Base-by-base conservation (phyloP, 2,888 invertebrate genomes). In the Nomada hirtipes region DNA sequence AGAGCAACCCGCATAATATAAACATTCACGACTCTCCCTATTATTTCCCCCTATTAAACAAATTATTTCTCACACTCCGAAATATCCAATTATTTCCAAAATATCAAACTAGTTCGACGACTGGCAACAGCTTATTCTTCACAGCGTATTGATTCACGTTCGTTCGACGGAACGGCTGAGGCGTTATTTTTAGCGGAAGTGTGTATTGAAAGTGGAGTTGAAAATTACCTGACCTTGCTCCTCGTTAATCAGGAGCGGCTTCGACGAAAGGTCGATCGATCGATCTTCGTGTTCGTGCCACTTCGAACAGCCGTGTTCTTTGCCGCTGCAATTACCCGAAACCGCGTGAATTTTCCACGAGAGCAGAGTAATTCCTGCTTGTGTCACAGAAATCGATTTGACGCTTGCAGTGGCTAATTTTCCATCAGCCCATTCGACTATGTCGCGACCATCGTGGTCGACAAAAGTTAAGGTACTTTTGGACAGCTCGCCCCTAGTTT, bases 221-320 rank as follows among this genome's bases (percentile, higher is more conserved):
- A 82, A 79, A 82, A 79, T 86, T 86, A 77, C 59, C 63, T 73
- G 77, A 82, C 79, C 79, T 84, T 82, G 86, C 61, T 59, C 69
- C 71, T 23, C 65, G 73, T 63, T 82, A 82, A 86, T 82, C 76
- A 73, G 72, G 69, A 84, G 67, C 52, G 73, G 61, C 79, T 77
- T 82, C 64, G 55, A 76, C 47, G 75, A 77, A 72, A 84, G 79
- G 64, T 80, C 76, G 77, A 72, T 57, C 82, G 71, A 86, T 86
- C 82, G 77, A 82, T 81, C 76, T 55, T 59, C 50, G 18, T 55
- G 59, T 47, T 53, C n/a, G 50, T 26, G 53, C 23, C 23, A 57
- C 29, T 26, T 3, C 20, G 2, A 1, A 47, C 18, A 4, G 15
- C 3, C 11, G 20, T 26, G 50, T 63, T 50, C 65, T 63, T 44